Evolutionary conservation across 2,888 invertebrate genomes (phyloP).

Genomic region (Ferrisia virgata): DNA sequence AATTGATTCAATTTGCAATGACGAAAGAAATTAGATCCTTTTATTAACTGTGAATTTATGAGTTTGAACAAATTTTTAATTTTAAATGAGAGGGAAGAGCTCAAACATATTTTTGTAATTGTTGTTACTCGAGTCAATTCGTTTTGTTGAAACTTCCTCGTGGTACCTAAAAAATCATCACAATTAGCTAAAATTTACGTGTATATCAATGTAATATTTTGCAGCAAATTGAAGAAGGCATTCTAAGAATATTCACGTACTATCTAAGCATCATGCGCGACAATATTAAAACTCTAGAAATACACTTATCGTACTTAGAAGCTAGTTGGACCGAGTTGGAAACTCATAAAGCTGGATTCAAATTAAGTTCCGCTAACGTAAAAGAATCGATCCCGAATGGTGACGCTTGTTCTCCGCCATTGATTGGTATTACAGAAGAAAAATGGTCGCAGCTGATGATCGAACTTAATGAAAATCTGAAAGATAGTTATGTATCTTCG

Average conservation of each 20-base stretch:
- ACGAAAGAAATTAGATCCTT: too few relatives aligned
- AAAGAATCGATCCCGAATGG: not conserved
- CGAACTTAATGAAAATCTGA: slow-evolving; percentile 34
- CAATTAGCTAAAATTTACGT: too few relatives aligned
- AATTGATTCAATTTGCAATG: too few relatives aligned
- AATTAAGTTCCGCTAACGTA: not conserved
- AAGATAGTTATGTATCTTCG: slow-evolving; percentile 35
- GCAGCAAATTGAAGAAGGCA: slow-evolving; percentile 26
- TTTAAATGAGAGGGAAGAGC: too few relatives aligned
- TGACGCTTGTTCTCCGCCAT: not conserved
- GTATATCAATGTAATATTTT: too few relatives aligned
- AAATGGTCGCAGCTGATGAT: slow-evolving; percentile 21
- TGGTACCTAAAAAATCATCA: too few relatives aligned
- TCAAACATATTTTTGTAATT: too few relatives aligned
- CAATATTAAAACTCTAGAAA: slow-evolving; percentile 23
- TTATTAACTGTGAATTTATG: too few relatives aligned
- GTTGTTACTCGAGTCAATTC: too few relatives aligned
- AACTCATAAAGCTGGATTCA: slow-evolving; percentile 26
- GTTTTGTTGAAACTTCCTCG: too few relatives aligned
- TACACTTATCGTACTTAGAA: not conserved
- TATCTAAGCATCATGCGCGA: slow-evolving; percentile 20
- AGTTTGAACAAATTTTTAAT: too few relatives aligned
- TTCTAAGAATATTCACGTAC: slow-evolving; percentile 16
- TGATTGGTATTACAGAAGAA: slow-evolving; percentile 13
- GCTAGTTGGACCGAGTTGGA: slow-evolving; percentile 16